phyloP scores from a whole-genome alignment of 2,797 vertebrate species.

The Anguilla marmorata region DNA sequence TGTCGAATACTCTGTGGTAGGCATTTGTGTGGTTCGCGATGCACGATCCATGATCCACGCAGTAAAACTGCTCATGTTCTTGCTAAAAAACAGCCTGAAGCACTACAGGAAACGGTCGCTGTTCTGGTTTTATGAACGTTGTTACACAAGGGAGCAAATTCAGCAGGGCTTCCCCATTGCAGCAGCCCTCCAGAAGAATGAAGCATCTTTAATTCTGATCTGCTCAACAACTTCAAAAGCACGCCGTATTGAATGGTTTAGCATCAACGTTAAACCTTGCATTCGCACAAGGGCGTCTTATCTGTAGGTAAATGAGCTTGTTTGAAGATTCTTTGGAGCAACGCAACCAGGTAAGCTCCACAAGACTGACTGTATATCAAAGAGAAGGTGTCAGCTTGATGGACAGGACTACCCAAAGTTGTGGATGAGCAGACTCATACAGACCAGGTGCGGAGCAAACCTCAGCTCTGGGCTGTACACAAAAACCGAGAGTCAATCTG shows the following conservation, averaged over 20 bases:
- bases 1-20: constrained; percentile 72
- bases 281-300: constrained; percentile 39
- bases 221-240: constrained; percentile 37
- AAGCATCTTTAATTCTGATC: constrained; percentile 19
- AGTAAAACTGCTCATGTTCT: constrained; percentile 56
- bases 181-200: constrained; percentile 47
- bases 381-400: not conserved
- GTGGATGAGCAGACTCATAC: not conserved
- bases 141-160: constrained; percentile 30
- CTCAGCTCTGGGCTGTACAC: not conserved
- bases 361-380: constrained; percentile 1
- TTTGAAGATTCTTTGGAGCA: constrained; percentile 48
- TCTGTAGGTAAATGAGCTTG: constrained; percentile 50
- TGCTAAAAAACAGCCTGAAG: constrained; percentile 42
- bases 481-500: not conserved
- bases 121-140: not conserved
- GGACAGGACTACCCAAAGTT: not conserved
- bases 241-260: constrained; percentile 27
- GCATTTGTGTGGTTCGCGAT: constrained; percentile 55
- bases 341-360: constrained; percentile 28
- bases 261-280: not conserved
- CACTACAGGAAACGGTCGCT: constrained; percentile 45
- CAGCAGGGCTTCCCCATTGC: constrained; percentile 46
- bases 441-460: not conserved
- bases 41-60: constrained; percentile 50